phyloP scores from a whole-genome alignment of 1,140 invertebrate species.

The Xylocopa sonorina region DNA sequence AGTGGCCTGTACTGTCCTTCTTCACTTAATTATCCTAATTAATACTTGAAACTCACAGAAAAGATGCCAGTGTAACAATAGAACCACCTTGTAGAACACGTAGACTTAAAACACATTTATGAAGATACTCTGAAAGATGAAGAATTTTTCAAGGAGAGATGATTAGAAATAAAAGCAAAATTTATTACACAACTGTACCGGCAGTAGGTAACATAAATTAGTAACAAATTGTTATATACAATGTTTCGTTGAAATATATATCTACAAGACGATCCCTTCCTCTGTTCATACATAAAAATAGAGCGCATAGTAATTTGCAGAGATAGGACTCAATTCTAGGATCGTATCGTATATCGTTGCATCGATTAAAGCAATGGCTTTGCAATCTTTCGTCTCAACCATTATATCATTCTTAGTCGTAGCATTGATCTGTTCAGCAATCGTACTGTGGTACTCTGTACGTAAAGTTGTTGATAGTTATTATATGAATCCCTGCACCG shows the following conservation, averaged over 20 bases:
- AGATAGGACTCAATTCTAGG: conserved; percentile 57
- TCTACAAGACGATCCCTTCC: conserved; percentile 52
- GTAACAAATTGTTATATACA: conserved; percentile 67
- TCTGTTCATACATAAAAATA: conserved; percentile 40
- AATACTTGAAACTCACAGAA: no score
- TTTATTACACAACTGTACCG: conserved; percentile 62
- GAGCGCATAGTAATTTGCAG: conserved; percentile 40
- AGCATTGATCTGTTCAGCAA: conserved; percentile 82
- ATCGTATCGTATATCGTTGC: conserved; percentile 64
- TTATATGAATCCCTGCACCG: conserved; percentile 91
- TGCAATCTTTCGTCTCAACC: conserved; percentile 45
- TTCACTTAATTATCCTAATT: no score
- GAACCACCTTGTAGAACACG: no score
- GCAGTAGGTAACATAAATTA: conserved; percentile 54
- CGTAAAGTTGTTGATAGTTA: conserved; percentile 93
- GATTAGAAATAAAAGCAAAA: conserved; percentile 48
- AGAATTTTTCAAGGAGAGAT: neutral
- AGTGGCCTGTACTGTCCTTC: no score
- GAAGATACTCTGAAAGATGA: no score
- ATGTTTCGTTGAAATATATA: conserved; percentile 64
- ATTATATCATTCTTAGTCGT: conserved; percentile 11
- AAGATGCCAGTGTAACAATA: no score
- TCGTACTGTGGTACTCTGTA: conserved; percentile 91
- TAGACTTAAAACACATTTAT: no score
- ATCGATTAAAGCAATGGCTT: conserved; percentile 45